Evolutionary conservation across 2,888 invertebrate genomes (phyloP).

Genomic region (Rhamnusium bicolor): DNA sequence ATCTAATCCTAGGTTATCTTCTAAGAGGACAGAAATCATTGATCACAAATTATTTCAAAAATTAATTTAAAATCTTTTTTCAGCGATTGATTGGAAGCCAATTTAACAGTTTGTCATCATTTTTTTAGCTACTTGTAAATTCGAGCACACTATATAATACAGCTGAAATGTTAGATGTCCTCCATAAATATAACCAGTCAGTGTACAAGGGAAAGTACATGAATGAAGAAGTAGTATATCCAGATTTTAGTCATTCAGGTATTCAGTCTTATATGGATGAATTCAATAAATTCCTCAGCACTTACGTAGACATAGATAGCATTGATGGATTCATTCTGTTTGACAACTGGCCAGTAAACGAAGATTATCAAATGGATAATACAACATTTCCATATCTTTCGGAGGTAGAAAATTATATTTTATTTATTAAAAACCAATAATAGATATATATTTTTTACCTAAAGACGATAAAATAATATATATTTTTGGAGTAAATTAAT

Average conservation of each 20-base stretch:
- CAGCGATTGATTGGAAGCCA: no score
- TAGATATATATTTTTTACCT: no score
- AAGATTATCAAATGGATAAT: slow-evolving; percentile 63
- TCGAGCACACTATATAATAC: slow-evolving; percentile 51
- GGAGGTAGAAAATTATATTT: slow-evolving; percentile 70
- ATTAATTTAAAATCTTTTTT: no score
- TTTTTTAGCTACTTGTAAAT: slow-evolving; percentile 40
- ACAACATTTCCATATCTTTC: slow-evolving; percentile 72
- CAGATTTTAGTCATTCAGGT: slow-evolving; percentile 61
- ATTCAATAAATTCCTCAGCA: slow-evolving; percentile 46
- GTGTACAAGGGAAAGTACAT: slow-evolving; percentile 61
- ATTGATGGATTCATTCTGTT: slow-evolving; percentile 72
- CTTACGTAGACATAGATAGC: slow-evolving; percentile 43
- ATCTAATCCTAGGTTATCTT: no score
- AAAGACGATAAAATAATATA: no score
- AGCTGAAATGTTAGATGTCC: slow-evolving; percentile 55
- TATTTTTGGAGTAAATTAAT: no score
- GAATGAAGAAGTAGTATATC: slow-evolving; percentile 62
- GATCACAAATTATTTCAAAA: no score
- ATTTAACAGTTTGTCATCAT: background rate
- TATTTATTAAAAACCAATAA: no score
- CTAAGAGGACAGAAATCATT: no score
- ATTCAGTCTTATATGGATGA: slow-evolving; percentile 56
- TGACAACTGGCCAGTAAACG: slow-evolving; percentile 75
- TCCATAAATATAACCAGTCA: slow-evolving; percentile 57